A percentile compares a stretch with the other conserved stretches of the same genome.
Conservation (phyloP, 1,140 invertebrate species). For the Limonius californicus region DNA sequence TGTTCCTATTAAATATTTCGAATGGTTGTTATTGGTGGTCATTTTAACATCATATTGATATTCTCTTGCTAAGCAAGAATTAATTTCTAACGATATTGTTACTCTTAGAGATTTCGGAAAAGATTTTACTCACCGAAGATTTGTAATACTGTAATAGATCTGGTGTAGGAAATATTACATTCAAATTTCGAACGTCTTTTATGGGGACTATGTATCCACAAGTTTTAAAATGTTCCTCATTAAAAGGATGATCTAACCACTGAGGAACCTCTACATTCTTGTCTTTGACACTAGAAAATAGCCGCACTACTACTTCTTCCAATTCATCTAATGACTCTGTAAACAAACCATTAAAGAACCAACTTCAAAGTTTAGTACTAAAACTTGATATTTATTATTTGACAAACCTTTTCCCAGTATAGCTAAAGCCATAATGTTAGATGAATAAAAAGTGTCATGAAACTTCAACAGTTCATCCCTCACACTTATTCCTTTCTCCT, state of each 20-base stretch:
- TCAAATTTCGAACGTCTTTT: slow-evolving; percentile 86
- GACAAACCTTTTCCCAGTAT: slow-evolving; percentile 84
- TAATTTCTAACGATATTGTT: slow-evolving; percentile 1
- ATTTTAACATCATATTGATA: not conserved
- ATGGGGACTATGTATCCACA: slow-evolving; percentile 81
- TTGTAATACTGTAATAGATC: slow-evolving; percentile 81
- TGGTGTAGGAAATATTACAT: slow-evolving; percentile 85
- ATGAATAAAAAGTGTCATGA: slow-evolving; percentile 88
- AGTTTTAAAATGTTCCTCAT: slow-evolving; percentile 61
- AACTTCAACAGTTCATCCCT: slow-evolving; percentile 86
- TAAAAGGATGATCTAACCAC: slow-evolving; percentile 82
- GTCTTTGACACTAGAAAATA: slow-evolving; percentile 79
- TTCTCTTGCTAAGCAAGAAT: not conserved
- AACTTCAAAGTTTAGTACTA: too few relatives aligned
- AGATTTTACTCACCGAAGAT: slow-evolving; percentile 78
- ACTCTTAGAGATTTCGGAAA: too few relatives aligned
- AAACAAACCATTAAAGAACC: too few relatives aligned
- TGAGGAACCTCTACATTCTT: slow-evolving; percentile 65
- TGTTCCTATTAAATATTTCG: too few relatives aligned
- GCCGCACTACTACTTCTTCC: slow-evolving; percentile 68
- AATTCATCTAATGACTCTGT: slow-evolving; percentile 84
- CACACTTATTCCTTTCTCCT: slow-evolving; percentile 75
- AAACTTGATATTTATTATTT: too few relatives aligned
- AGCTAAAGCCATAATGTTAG: slow-evolving; percentile 82
- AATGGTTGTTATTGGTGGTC: too few relatives aligned